These are phyloP conservation scores for Coregonus clupeaformis DNA, from an alignment of 2,113 vertebrate genomes.

Conservation along the genomic window DNA sequence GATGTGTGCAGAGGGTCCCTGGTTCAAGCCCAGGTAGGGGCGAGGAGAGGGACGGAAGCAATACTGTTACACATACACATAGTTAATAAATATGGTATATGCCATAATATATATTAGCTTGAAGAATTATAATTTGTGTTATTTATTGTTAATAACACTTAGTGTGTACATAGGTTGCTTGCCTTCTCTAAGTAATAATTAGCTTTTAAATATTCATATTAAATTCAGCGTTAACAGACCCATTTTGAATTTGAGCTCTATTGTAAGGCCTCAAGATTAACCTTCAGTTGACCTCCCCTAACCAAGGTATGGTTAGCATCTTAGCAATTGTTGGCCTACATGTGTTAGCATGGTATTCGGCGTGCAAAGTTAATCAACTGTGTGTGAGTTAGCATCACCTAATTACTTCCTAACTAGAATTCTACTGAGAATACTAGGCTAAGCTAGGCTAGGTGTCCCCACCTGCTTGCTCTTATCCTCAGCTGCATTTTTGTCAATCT, in stretches of 20 bases:
- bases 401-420: neutral
- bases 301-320: neutral
- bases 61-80: neutral
- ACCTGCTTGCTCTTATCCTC: conserved; percentile 85
- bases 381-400: neutral
- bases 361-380: neutral
- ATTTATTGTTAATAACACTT: neutral
- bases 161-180: neutral
- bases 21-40: no score
- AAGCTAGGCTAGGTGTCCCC: neutral
- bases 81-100: no score
- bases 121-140: neutral
- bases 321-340: neutral
- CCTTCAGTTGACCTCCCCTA: neutral
- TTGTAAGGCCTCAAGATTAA: neutral
- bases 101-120: neutral
- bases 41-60: no score
- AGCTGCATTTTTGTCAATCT: conserved; percentile 79
- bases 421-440: neutral
- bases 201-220: neutral
- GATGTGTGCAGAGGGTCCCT: no score
- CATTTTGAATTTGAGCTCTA: neutral
- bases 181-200: neutral
- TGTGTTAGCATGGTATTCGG: neutral
- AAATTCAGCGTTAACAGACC: no score